These are phyloP conservation scores for Polyploca ridens DNA, from an alignment of 2,888 invertebrate species.

Conservation along the genomic window DNA sequence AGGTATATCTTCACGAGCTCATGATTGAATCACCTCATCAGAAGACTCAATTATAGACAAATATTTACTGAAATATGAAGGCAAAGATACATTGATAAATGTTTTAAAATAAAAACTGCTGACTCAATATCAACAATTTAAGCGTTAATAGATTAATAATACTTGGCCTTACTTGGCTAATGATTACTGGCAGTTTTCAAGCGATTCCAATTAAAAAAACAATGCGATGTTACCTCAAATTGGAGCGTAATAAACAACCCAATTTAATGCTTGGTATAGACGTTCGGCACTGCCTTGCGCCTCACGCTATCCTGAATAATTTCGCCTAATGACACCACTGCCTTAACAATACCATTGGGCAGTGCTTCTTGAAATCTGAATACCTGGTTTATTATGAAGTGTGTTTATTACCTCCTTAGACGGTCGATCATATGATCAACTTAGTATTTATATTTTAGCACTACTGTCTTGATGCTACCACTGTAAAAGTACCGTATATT, in stretches of 20 bases:
- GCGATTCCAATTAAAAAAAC: not conserved
- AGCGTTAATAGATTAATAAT: too few relatives aligned
- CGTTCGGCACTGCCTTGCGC: slow-evolving; percentile 21
- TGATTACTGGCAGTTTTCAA: not conserved
- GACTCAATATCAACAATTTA: too few relatives aligned
- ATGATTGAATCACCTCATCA: too few relatives aligned
- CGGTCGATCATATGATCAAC: too few relatives aligned
- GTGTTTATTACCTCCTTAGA: not conserved
- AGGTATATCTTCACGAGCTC: too few relatives aligned
- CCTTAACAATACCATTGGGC: not conserved
- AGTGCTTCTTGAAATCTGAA: not conserved
- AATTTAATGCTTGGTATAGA: slow-evolving; percentile 37
- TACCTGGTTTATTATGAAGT: not conserved
- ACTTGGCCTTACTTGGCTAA: not conserved
- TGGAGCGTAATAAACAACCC: slow-evolving; percentile 48
- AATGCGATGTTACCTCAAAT: slow-evolving; percentile 43
- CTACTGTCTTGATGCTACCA: too few relatives aligned
- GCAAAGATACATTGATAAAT: not conserved
- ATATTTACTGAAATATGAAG: too few relatives aligned
- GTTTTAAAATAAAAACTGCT: not conserved
- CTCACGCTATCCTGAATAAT: slow-evolving; percentile 29
- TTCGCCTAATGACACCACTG: slow-evolving; percentile 14
- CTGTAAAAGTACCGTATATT: too few relatives aligned
- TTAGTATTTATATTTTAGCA: too few relatives aligned
- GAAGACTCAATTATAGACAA: too few relatives aligned